These are phyloP conservation scores for Tiphia femorata DNA, from an alignment of 2,888 invertebrate genomes.

Conservation along the genomic window DNA sequence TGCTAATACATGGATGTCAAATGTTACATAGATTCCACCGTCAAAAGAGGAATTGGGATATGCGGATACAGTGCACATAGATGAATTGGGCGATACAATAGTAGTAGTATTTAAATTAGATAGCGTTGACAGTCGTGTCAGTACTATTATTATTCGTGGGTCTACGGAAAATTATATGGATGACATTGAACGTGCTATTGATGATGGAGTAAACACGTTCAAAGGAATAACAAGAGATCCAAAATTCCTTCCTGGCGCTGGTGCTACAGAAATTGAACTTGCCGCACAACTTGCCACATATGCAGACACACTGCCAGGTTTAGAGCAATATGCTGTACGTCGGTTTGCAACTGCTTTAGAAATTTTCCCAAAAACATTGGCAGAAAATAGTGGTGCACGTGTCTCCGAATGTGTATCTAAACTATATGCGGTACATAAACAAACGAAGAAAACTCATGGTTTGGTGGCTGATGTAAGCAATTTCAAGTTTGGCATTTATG, in stretches of 20 bases:
- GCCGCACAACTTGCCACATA: conserved; percentile 87
- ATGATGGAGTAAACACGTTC: conserved; percentile 99
- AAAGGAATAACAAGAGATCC: conserved; percentile 88
- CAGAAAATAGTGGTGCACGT: conserved; percentile 94
- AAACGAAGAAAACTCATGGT: conserved; percentile 85
- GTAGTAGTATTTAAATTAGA: conserved; percentile 94
- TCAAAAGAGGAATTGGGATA: conserved; percentile 91
- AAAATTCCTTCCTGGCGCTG: conserved; percentile 91
- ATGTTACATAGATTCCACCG: conserved; percentile 79
- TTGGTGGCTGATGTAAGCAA: conserved; percentile 85
- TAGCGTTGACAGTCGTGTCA: conserved; percentile 85
- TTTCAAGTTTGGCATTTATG: not conserved
- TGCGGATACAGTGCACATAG: conserved; percentile 88
- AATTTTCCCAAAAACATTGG: conserved; percentile 89
- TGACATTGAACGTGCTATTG: conserved; percentile 97
- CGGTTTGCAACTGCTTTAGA: conserved; percentile 94
- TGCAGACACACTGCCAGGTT: conserved; percentile 92
- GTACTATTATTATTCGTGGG: conserved; percentile 95
- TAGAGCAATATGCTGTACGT: conserved; percentile 97
- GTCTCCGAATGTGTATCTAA: conserved; percentile 89
- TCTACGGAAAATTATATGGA: conserved; percentile 99
- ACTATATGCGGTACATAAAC: conserved; percentile 93
- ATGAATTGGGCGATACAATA: conserved; percentile 95
- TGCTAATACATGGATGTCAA: not conserved
- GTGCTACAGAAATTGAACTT: conserved; percentile 94